A percentile compares a stretch with the other conserved stretches of the same genome.
phyloP scores from a whole-genome alignment of 2,797 vertebrate species.

The Percopsis omiscomaycus region DNA sequence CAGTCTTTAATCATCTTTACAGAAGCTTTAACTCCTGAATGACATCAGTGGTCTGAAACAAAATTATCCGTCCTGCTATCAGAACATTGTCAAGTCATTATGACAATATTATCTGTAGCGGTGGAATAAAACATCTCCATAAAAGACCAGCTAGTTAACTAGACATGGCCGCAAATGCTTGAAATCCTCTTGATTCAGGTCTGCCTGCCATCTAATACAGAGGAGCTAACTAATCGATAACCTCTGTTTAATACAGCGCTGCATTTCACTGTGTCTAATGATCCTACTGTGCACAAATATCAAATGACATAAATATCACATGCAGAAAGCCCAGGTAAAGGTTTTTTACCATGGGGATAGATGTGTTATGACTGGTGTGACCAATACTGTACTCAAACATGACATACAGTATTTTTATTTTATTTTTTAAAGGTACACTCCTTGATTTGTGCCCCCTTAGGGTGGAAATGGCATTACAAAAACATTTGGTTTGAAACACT shows the following conservation, averaged over 20 bases:
- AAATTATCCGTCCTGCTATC: conserved; percentile 10
- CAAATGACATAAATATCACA: conserved; percentile 4
- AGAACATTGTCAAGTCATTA: conserved; percentile 19
- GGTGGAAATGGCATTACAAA: conserved; percentile 31
- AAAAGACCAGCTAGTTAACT: conserved; percentile 20
- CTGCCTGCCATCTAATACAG: neutral
- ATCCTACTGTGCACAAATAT: conserved; percentile 25
- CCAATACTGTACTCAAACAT: no score
- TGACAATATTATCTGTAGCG: neutral
- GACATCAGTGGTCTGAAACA: neutral
- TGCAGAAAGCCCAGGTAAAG: neutral
- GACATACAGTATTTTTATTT: neutral
- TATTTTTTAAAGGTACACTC: neutral
- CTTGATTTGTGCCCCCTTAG: conserved; percentile 9
- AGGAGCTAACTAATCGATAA: neutral
- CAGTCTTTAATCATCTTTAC: conserved; percentile 62
- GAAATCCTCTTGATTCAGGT: neutral
- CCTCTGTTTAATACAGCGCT: neutral
- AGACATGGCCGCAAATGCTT: neutral
- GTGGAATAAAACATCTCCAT: conserved; percentile 1
- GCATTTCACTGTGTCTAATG: neutral
- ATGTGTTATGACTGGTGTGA: conserved; percentile 26
- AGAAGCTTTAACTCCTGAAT: conserved; percentile 56
- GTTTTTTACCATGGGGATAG: conserved; percentile 12
- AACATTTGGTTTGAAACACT: neutral